Conservation (phyloP, 1,140 invertebrate genomes). For the Tetramorium parvispinum region DNA sequence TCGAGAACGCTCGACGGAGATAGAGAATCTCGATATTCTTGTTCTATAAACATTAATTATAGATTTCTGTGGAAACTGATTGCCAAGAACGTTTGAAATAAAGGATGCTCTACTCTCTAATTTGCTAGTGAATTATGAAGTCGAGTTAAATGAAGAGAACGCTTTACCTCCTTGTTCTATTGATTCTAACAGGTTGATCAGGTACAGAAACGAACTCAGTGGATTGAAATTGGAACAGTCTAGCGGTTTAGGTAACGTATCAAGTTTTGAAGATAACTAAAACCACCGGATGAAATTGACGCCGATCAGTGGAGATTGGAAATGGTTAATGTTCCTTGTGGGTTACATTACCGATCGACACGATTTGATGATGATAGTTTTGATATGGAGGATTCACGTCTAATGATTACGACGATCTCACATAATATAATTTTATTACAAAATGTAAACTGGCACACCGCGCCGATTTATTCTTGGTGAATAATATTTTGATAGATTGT, state of each 20-base stretch:
- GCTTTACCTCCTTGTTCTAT: not conserved
- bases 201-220: not conserved
- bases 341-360: not conserved
- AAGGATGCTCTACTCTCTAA: not conserved
- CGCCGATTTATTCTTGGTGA: too few species aligned
- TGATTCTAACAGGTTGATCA: not conserved
- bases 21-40: not conserved
- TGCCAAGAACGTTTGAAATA: not conserved
- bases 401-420: not conserved
- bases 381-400: not conserved
- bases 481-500: not conserved
- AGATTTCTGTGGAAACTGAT: not conserved
- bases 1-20: not conserved
- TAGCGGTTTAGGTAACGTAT: not conserved
- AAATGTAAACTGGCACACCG: not conserved
- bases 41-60: not conserved
- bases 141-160: not conserved
- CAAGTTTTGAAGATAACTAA: not conserved
- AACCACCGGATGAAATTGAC: not conserved
- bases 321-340: not conserved
- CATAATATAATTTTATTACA: not conserved
- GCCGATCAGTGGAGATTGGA: not conserved
- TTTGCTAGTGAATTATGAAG: not conserved
- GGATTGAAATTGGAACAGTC: not conserved
- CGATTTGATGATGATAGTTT: not conserved